Conservation (phyloP, 2,113 vertebrate genomes). For the Hippocampus abdominalis region DNA sequence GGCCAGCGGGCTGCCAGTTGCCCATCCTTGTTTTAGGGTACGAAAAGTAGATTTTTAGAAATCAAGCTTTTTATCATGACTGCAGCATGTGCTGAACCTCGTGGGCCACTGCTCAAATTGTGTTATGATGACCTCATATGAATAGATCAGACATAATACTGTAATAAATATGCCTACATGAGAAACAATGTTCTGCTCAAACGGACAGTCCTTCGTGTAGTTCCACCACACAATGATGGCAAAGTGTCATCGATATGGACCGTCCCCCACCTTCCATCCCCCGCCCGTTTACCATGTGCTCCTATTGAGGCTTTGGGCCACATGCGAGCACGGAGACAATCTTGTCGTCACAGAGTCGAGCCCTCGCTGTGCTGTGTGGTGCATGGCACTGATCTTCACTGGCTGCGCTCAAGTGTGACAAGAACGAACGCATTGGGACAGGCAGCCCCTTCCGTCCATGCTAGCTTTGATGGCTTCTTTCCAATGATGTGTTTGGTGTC, state of each 20-base stretch:
- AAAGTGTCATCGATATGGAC: constrained; percentile 40
- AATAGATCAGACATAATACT: too few species aligned
- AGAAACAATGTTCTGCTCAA: neutral
- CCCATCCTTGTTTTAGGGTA: too few species aligned
- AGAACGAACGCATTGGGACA: constrained; percentile 27
- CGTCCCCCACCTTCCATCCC: constrained; percentile 16
- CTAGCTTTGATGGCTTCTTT: neutral
- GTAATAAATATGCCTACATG: too few species aligned
- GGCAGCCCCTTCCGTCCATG: constrained; percentile 34
- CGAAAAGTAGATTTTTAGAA: too few species aligned
- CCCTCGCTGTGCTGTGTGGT: constrained; percentile 66
- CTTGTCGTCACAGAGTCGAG: constrained; percentile 63
- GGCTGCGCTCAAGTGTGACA: constrained; percentile 31
- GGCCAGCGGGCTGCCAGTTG: too few species aligned
- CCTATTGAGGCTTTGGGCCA: constrained; percentile 32
- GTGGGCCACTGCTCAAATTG: neutral
- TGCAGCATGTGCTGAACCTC: neutral
- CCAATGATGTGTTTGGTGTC: neutral
- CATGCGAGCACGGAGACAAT: constrained; percentile 59
- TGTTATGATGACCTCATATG: constrained; percentile 15
- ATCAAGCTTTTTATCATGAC: neutral
- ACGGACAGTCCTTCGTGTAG: constrained; percentile 15
- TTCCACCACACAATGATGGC: constrained; percentile 33
- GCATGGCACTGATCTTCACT: constrained; percentile 69
- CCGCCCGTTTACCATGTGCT: constrained; percentile 55